These are phyloP conservation scores for Lagodon rhomboides DNA, from an alignment of 2,797 vertebrate species.

Conservation along the genomic window DNA sequence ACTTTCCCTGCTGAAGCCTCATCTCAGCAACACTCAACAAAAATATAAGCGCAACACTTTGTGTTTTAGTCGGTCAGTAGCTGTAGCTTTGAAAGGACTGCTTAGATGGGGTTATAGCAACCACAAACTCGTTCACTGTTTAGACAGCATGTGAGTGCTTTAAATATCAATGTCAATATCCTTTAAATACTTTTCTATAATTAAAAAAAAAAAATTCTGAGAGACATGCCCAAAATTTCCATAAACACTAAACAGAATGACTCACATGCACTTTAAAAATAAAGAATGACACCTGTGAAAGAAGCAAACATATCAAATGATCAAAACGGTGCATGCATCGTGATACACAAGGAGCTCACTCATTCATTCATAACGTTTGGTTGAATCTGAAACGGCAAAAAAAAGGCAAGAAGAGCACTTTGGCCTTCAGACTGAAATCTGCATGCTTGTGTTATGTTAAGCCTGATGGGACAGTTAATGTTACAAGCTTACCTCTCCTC, in stretches of 20 bases:
- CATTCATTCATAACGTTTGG: constrained; percentile 67
- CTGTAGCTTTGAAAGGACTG: no score
- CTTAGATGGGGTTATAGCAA: no score
- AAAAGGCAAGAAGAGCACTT: constrained; percentile 6
- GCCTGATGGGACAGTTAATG: constrained; percentile 46
- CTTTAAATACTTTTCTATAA: not conserved
- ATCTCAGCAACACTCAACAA: no score
- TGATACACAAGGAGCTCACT: constrained; percentile 39
- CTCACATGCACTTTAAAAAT: constrained; percentile 46
- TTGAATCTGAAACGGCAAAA: constrained; percentile 54
- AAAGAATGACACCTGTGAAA: not conserved
- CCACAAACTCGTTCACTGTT: no score
- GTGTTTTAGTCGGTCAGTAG: no score
- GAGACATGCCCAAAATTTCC: constrained; percentile 43
- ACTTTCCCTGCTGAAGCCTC: no score
- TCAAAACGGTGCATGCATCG: constrained; percentile 49
- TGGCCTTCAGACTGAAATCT: constrained; percentile 23
- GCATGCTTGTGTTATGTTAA: constrained; percentile 70
- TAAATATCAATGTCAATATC: no score
- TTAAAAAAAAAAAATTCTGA: no score
- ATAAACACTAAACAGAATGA: constrained; percentile 21
- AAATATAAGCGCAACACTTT: no score
- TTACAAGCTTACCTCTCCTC: constrained; percentile 77
- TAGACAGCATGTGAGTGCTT: no score
- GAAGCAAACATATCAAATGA: constrained; percentile 20